Base-by-base conservation (phyloP, 2,888 invertebrate genomes). In the Meandrusa payeni region DNA sequence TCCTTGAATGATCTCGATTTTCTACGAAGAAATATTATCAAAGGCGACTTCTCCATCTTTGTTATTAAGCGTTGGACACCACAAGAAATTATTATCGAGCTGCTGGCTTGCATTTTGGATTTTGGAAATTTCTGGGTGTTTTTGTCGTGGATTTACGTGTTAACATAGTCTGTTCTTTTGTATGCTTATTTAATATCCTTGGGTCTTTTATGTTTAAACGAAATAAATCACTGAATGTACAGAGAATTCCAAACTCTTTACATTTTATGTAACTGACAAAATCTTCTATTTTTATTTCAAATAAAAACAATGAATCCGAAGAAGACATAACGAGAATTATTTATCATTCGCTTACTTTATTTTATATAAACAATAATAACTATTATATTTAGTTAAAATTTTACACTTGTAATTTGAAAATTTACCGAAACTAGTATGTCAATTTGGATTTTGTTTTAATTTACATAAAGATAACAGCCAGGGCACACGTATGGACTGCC, bases 221-320 rank as follows among this genome's bases (percentile, higher is more conserved):
- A 51, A 87, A 86, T 13, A 82, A 48, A 56, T 86, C 65, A 23
- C 67, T 65, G 49, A 81, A 85, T 48, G 76, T 54, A 33, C 67
- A 61, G 48, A 48, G 63, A 13, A 85, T 66, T 40, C 47, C 29
- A 52, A 74, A 76, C 19, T 76, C 58, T 24, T 62, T 70, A 41
- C 59, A 69, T 28, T 59, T 51, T 23, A 63, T 50, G 12, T 53
- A 69, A 48, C 68, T 76, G 46, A 55, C 66, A 11, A 83, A 49
- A 41, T 76, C 64, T 51, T 76, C 73, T 2, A 80, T 61, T 5
- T 55, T 46, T 38, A 86, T 61, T 51, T 86, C 80, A 40, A 85
- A 70, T 51, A 80, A 63, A 62, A 85, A 82, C 65, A 76, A 69
- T 59, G 80, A 76, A 71, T 76, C 78, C 66, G 69, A 61, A 59